Base-by-base conservation (phyloP, 2,113 vertebrate species). In the Rallus limicola region DNA sequence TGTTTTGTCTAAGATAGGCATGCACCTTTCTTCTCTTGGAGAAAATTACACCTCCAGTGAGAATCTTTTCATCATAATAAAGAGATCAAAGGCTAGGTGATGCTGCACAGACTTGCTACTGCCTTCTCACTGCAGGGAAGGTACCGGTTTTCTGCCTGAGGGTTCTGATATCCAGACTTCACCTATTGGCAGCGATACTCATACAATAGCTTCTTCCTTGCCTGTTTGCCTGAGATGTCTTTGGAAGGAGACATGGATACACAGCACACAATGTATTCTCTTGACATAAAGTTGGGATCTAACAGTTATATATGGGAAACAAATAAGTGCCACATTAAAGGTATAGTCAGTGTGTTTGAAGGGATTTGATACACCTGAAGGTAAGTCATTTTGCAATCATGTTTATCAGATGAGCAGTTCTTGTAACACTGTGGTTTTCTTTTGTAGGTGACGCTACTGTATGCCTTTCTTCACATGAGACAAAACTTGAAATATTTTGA, bases 401-500 rank as follows among this genome's bases (percentile, higher is more conserved):
- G 29, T 20, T 58, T 74, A 65, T 62, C 24, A 36, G 21, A 25
- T 60, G 19, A 24, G 26, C 9, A 21, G 28, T 36, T 76, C 79
- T 88, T 86, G 28, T 97, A 97, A 97, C 36, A 44, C 11, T 92
- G 3, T 95, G 7, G 34, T 42, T 97, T 86, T 97, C 74, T 90
- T 95, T 53, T 48, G 46, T 65, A 98, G 98, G 96, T 95, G 46
- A 96, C 82, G 75, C 83, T 96, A 75, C 92, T 82, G 58, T 88
- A 84, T 95, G 95, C 56, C 82, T 91, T 96, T 95, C 74, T 97
- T 95, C 97, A 97, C 96, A 98, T 99, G 91, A 99, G 98, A 96
- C 93, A 98, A 90, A 91, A 97, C 96, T 98, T 98, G 98, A 99
- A 99, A 98, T 98, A 98, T 93, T 97, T 99, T 96, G 98, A 99